These are phyloP conservation scores for Cryptomyrus ogoouensis DNA, from an alignment of 2,113 vertebrate species.

Conservation along the genomic window DNA sequence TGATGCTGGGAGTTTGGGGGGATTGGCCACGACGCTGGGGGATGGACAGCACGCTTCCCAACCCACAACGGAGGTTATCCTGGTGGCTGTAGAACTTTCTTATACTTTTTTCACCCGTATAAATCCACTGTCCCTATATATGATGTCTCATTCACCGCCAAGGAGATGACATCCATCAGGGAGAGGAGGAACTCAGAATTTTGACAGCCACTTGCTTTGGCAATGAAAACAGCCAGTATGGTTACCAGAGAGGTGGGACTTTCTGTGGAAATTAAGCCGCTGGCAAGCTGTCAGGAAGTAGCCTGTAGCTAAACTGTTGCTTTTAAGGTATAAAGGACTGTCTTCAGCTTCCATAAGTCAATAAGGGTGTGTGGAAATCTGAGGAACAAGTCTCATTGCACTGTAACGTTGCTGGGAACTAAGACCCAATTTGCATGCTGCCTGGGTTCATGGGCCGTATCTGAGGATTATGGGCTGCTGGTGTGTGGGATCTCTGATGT, in stretches of 20 bases:
- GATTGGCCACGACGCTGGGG: not conserved
- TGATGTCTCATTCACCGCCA: conserved; percentile 4
- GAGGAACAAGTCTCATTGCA: not conserved
- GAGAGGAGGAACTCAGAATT: conserved; percentile 8
- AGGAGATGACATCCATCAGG: not conserved
- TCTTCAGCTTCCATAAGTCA: not conserved
- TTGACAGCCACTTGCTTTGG: conserved; percentile 12
- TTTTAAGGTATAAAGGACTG: not conserved
- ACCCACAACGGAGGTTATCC: not conserved
- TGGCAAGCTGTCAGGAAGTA: not conserved
- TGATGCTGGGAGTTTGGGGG: not conserved
- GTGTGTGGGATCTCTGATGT: not conserved
- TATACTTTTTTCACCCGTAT: conserved; percentile 11
- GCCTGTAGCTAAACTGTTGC: not conserved
- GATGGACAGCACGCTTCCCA: not conserved
- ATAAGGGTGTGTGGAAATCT: not conserved
- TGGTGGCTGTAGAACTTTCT: not conserved
- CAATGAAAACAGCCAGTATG: conserved; percentile 7
- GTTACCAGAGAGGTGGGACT: conserved; percentile 7
- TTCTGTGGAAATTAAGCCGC: not conserved
- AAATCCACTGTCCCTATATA: not conserved
- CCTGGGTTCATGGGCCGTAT: not conserved
- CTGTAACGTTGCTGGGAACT: not conserved
- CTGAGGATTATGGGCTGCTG: not conserved
- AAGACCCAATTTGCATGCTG: not conserved